phyloP scores from a whole-genome alignment of 2,888 invertebrate genomes.

The Drosophila nigricruria region DNA sequence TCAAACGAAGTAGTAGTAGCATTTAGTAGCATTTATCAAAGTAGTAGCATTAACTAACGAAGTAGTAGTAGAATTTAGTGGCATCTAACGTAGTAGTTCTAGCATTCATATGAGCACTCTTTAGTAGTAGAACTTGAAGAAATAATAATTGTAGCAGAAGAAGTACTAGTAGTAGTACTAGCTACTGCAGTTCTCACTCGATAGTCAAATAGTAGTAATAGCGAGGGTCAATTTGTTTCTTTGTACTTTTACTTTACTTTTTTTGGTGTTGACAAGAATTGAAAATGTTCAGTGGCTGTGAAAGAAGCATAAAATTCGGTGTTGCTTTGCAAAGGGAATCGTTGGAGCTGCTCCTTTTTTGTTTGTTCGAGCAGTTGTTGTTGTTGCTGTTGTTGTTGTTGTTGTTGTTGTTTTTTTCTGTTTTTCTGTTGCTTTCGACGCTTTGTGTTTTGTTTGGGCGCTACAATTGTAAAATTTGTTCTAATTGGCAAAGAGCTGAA shows the following conservation, averaged over 20 bases:
- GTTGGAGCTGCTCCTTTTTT: background rate
- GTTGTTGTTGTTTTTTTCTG: background rate
- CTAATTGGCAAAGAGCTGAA: slow-evolving; percentile 71
- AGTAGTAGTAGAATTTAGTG: too few relatives aligned
- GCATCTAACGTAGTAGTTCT: background rate
- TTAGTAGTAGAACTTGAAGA: background rate
- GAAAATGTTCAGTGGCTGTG: background rate
- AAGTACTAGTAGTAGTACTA: background rate
- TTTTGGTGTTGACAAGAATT: background rate
- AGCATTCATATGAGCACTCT: background rate
- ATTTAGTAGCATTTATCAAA: background rate
- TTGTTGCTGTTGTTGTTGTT: background rate
- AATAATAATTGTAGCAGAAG: background rate
- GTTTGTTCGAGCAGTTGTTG: slow-evolving; percentile 3
- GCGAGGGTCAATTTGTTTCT: background rate
- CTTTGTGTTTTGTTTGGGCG: slow-evolving; percentile 29
- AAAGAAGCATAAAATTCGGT: slow-evolving; percentile 12
- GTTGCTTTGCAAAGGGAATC: background rate
- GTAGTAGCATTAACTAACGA: background rate
- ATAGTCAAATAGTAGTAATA: background rate
- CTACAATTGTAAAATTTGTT: slow-evolving; percentile 57
- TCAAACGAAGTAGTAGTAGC: background rate
- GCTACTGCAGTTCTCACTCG: background rate
- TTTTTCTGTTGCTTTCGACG: slow-evolving; percentile 28
- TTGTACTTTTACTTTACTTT: background rate